Evolutionary conservation across 2,113 vertebrate species (phyloP).

Genomic region (Pavo muticus): DNA sequence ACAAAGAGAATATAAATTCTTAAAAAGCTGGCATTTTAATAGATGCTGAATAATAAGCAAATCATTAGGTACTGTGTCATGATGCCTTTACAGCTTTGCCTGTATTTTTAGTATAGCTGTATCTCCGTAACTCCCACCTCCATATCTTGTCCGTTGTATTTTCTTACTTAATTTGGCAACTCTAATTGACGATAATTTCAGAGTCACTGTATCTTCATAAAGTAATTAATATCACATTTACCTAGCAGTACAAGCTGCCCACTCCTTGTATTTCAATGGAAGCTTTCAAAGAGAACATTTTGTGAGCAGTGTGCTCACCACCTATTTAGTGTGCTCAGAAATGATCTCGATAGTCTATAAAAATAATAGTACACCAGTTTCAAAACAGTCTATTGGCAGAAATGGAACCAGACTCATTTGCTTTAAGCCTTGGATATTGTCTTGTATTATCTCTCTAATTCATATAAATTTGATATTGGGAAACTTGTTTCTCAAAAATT

Average conservation of each 20-base stretch:
- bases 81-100: slow-evolving; percentile 35
- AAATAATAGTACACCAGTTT: slow-evolving; percentile 15
- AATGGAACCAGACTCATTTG: background rate
- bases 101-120: slow-evolving; percentile 65
- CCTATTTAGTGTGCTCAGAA: slow-evolving; percentile 30
- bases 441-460: background rate
- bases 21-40: slow-evolving; percentile 42
- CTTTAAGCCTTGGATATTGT: background rate
- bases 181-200: slow-evolving; percentile 48
- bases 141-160: slow-evolving; percentile 59
- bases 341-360: slow-evolving; percentile 1
- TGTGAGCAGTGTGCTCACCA: slow-evolving; percentile 20
- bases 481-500: slow-evolving; percentile 15
- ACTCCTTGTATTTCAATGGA: slow-evolving; percentile 40
- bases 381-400: background rate
- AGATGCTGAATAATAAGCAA: slow-evolving; percentile 54
- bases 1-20: background rate
- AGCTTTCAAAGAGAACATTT: slow-evolving; percentile 43
- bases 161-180: slow-evolving; percentile 57
- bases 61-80: slow-evolving; percentile 53
- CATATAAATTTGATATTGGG: background rate
- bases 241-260: background rate
- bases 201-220: slow-evolving; percentile 49
- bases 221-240: slow-evolving; percentile 35
- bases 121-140: slow-evolving; percentile 40